Evolutionary conservation across 2,113 vertebrate genomes (phyloP).

Genomic region (Pongo pygmaeus): DNA sequence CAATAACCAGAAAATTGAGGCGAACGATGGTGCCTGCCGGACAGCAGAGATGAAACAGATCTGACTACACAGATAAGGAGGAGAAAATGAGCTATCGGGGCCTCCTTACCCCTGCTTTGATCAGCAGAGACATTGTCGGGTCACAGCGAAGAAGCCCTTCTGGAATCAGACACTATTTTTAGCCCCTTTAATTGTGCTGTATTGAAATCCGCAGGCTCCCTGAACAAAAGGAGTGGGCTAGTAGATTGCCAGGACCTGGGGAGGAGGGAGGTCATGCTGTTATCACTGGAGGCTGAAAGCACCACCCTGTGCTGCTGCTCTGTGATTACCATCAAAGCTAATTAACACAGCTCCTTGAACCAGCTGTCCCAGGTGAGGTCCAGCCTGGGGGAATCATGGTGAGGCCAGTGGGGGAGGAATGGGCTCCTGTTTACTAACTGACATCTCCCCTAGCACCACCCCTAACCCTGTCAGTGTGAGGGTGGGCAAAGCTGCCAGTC

Average conservation of each 20-base stretch:
- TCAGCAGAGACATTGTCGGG: not conserved
- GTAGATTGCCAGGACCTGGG: not conserved
- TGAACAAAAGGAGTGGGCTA: not conserved
- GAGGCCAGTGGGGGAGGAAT: not conserved
- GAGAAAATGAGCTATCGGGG: not conserved
- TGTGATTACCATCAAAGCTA: constrained; percentile 73
- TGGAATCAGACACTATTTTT: not conserved
- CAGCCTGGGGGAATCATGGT: not conserved
- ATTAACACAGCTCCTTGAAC: constrained; percentile 69
- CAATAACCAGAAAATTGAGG: not conserved
- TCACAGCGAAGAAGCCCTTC: constrained; percentile 3
- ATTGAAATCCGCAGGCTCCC: not conserved
- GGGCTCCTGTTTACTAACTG: constrained; percentile 55
- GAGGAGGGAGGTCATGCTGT: not conserved
- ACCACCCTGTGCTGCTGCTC: constrained; percentile 21
- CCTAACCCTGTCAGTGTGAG: accelerated
- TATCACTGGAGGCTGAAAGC: constrained; percentile 52
- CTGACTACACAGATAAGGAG: not conserved
- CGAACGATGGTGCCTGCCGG: accelerated
- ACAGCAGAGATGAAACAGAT: not conserved
- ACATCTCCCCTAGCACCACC: accelerated
- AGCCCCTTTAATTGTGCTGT: constrained; percentile 41
- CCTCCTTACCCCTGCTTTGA: not conserved
- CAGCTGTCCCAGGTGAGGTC: not conserved
- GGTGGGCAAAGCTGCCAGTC: not conserved